Evolutionary conservation across 2,888 invertebrate genomes (phyloP), one percentile per base, ranked within the genome.

Genomic region (Lumbricus terrestris): DNA sequence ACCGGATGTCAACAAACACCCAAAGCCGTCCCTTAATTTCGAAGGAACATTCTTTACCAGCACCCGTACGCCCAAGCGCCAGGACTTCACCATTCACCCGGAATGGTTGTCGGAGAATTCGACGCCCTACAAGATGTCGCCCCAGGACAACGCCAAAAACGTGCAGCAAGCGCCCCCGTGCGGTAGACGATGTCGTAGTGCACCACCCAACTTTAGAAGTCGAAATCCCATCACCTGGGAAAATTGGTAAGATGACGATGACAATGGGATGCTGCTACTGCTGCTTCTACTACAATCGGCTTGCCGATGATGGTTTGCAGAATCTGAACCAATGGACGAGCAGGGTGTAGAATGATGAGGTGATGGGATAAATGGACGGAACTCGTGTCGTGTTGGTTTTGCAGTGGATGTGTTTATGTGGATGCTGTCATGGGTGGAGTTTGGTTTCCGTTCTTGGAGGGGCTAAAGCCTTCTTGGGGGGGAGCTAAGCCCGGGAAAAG

Each of bases 41-140:
- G 85, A 85, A 23, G 85, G 85, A 3, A 85, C 85, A 16, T 85
- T 85, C 35, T 85, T 85, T 23, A 3, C 35, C 85, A 85, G 85
- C 85, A 85, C 85, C 18, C 85, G 85, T 8, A n/a, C 85, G 20
- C 0, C 85, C 34, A 85, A 85, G 34, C 85, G 85, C 35, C 85
- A 85, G 85, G 34, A 85, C 91, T 94, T 94, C 92, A 93, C 94
- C 16, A 94, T 94, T 88, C 93, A 94, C 89, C 94, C 94, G 0
- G 94, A 94, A 91, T 94, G 94, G 94, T 93, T 94, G 35, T 94
- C 94, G 0, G 94, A 94, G 91, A 93, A 93, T 29, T 92, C 94
- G 92, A 92, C 93, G 3, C 93, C 94, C 88, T 93, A 93, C 90
- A 93, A 93, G 91, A 89, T 94, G 83, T 93, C 88, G n/a, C 47